Evolutionary conservation across 2,113 vertebrate genomes (phyloP), one percentile per base, ranked within the genome.

Genomic region (Coturnix japonica): DNA sequence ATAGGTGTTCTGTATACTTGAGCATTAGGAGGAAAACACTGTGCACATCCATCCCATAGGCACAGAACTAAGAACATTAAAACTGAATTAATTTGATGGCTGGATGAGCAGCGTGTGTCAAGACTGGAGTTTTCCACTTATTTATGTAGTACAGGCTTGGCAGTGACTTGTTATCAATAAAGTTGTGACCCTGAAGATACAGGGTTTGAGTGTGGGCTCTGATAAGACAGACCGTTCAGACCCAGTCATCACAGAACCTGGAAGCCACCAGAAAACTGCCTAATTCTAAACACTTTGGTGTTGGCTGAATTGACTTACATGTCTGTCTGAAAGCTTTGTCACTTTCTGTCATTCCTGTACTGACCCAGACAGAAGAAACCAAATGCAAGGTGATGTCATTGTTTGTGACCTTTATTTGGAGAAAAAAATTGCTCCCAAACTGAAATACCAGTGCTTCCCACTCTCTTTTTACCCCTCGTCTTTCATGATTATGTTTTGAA

Each of bases 1-100:
- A 64, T 3, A 1, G 1, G 1, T 6, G 37, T 73, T 67, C 20
- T 53, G 0, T 35, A 2, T 53, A 5, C 18, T 39, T 75, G 39
- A 46, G 10, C 16, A 8, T 21, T 20, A 15, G 1, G 7, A 85
- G 10, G 44, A 74, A 70, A 74, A 7, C 18, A 20, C 47, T 57
- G 15, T 35, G 43, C 5, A 22, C 19, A 56, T 43, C 30, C 15
- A 70, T 33, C 14, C 31, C 14, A 22, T 21, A 87, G 31, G 23
- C 22, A 33, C 14, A 39, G 15, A 5, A 2, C 3, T 20, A 46
- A 46, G 14, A 8, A 16, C 5, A 3, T 57, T 85, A 72, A 57
- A 46, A 28, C 9, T 46, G 26, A 75, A 21, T 13, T 93, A 5
- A 21, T 49, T 1, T 60, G 10, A 6, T 10, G 13, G 13, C 43